phyloP scores from a whole-genome alignment of 2,797 vertebrate species.

The Syncerus caffer region DNA sequence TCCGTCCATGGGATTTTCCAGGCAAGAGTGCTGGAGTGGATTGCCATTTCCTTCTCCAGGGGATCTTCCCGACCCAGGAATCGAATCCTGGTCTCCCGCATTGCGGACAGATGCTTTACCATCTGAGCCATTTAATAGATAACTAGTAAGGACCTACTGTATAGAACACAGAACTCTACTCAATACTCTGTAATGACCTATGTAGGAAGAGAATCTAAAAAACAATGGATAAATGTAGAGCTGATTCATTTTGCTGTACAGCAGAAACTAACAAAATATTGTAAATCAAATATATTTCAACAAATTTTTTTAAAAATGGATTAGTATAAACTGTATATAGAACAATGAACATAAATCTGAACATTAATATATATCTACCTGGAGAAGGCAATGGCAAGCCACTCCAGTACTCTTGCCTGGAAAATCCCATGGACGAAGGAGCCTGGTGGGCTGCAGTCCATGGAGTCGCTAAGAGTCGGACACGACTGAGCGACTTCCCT shows the following conservation, averaged over 20 bases:
- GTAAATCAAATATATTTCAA: neutral
- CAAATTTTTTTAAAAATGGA: neutral
- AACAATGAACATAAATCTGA: neutral
- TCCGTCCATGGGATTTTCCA: too few species aligned
- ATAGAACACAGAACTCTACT: neutral
- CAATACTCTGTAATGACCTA: neutral
- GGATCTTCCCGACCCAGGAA: too few species aligned
- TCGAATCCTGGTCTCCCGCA: too few species aligned
- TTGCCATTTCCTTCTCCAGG: too few species aligned
- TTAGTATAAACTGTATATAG: neutral
- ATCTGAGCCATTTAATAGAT: neutral
- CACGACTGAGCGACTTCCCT: too few species aligned
- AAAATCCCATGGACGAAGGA: too few species aligned
- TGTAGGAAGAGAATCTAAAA: neutral
- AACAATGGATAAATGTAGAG: neutral
- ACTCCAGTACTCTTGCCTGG: too few species aligned
- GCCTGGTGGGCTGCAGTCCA: too few species aligned
- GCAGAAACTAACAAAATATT: neutral
- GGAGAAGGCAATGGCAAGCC: too few species aligned
- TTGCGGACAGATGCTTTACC: too few species aligned
- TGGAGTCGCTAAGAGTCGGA: too few species aligned
- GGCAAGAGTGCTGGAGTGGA: too few species aligned
- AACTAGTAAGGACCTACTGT: neutral
- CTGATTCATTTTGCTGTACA: neutral
- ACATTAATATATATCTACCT: neutral